A percentile compares a stretch with the other conserved stretches of the same genome.
Evolutionary conservation across 2,113 vertebrate genomes (phyloP).

Genomic region (Brienomyrus longianalis): DNA sequence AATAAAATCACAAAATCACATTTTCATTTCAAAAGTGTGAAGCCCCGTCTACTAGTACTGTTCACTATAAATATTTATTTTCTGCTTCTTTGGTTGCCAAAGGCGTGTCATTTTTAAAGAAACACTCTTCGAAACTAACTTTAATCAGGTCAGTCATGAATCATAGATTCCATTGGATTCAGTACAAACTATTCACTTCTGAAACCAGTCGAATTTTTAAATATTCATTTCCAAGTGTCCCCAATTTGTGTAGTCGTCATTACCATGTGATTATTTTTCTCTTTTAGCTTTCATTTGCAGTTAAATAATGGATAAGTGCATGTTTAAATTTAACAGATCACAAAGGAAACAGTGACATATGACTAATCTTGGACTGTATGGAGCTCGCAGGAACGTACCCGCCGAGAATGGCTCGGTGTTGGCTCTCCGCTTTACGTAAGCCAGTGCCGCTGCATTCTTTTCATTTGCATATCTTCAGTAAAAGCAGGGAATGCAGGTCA

Average conservation of each 20-base stretch:
- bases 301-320: slow-evolving; percentile 55
- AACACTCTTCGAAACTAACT: slow-evolving; percentile 40
- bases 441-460: slow-evolving; percentile 34
- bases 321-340: slow-evolving; percentile 69
- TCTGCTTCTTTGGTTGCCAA: not conserved
- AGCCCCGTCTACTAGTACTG: not conserved
- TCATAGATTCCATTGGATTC: slow-evolving; percentile 53
- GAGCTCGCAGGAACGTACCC: slow-evolving; percentile 36
- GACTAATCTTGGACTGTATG: slow-evolving; percentile 45
- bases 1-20: not conserved
- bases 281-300: slow-evolving; percentile 58
- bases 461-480: slow-evolving; percentile 37
- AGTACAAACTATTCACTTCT: slow-evolving; percentile 51
- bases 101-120: slow-evolving; percentile 28
- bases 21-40: not conserved
- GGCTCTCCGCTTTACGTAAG: slow-evolving; percentile 21
- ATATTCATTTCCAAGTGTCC: slow-evolving; percentile 64
- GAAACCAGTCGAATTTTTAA: slow-evolving; percentile 55
- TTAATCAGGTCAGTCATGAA: slow-evolving; percentile 61
- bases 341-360: slow-evolving; percentile 56
- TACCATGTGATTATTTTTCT: slow-evolving; percentile 46
- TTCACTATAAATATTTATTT: not conserved
- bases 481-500: slow-evolving; percentile 26
- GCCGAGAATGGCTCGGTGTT: slow-evolving; percentile 31
- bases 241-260: slow-evolving; percentile 65